A percentile compares a stretch with the other conserved stretches of the same genome.
Conservation (phyloP, 2,797 vertebrate genomes). For the Sebastes alutus region DNA sequence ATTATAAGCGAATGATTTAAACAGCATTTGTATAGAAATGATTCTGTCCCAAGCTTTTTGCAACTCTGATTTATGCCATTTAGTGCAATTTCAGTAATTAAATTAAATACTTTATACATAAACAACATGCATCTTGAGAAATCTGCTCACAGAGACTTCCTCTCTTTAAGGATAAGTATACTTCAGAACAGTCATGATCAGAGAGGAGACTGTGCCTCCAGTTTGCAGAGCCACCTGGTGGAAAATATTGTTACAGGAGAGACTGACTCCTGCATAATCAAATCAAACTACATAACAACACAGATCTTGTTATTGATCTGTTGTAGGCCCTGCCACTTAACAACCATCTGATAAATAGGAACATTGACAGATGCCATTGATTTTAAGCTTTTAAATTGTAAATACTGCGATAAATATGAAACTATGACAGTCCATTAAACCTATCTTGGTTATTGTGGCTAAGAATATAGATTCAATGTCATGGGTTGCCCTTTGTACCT, state of each 20-base stretch:
- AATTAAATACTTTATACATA: background rate
- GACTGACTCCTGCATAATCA: background rate
- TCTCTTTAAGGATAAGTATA: background rate
- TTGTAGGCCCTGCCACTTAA: constrained; percentile 28
- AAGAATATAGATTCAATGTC: background rate
- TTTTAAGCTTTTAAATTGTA: constrained; percentile 28
- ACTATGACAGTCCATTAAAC: background rate
- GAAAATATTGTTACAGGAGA: constrained; percentile 32
- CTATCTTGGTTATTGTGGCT: background rate
- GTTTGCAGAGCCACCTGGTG: constrained; percentile 73
- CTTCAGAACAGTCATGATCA: background rate
- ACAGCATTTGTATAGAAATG: background rate
- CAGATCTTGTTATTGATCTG: constrained; percentile 38
- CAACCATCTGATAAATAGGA: constrained; percentile 30
- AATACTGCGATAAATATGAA: background rate
- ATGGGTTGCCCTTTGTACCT: background rate
- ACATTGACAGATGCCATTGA: constrained; percentile 11
- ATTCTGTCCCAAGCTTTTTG: background rate
- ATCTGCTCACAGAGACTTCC: background rate
- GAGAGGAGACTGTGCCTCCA: background rate
- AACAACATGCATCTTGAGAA: background rate
- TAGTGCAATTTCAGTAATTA: background rate
- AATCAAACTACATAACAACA: constrained; percentile 37
- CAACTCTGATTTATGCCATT: background rate
- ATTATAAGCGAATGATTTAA: background rate